Percentiles rank a stretch among this genome's conserved stretches.
phyloP scores from a whole-genome alignment of 1,140 invertebrate species.

The Drosophila willistoni region DNA sequence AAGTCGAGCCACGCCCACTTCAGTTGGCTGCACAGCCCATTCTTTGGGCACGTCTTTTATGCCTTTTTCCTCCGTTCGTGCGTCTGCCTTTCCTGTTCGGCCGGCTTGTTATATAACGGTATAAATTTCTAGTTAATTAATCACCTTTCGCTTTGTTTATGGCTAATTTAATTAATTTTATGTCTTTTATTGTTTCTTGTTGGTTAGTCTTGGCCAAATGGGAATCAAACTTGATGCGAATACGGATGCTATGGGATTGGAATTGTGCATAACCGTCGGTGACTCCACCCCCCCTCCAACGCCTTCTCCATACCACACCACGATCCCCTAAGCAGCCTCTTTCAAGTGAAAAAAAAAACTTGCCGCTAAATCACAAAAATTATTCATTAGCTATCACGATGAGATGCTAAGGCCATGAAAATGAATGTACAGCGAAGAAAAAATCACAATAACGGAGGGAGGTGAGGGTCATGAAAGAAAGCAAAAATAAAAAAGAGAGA shows the following conservation, averaged over 20 bases:
- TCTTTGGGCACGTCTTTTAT: constrained; percentile 37
- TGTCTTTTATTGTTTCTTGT: constrained; percentile 62
- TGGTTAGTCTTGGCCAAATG: constrained; percentile 10
- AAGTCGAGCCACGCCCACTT: constrained; percentile 18
- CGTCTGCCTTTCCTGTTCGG: not conserved
- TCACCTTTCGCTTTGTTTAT: constrained; percentile 74
- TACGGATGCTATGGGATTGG: constrained; percentile 25
- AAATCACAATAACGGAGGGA: not conserved
- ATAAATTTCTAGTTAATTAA: constrained; percentile 75
- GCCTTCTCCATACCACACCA: no score
- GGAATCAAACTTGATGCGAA: constrained; percentile 7
- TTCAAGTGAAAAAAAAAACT: constrained; percentile 4
- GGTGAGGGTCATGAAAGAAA: not conserved
- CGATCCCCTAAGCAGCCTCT: no score
- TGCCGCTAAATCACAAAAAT: constrained; percentile 25
- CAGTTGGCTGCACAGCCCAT: constrained; percentile 23
- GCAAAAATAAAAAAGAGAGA: not conserved
- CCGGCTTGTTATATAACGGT: constrained; percentile 52
- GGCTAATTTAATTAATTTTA: constrained; percentile 75
- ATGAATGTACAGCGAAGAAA: not conserved
- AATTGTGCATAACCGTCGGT: constrained; percentile 22
- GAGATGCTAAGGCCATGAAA: not conserved
- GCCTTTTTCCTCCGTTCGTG: constrained; percentile 12
- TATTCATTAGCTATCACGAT: constrained; percentile 34
- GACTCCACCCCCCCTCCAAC: no score